Evolutionary conservation across 2,888 invertebrate genomes (phyloP), one percentile per base, ranked within the genome.

Genomic region (Ophion ventricosus): DNA sequence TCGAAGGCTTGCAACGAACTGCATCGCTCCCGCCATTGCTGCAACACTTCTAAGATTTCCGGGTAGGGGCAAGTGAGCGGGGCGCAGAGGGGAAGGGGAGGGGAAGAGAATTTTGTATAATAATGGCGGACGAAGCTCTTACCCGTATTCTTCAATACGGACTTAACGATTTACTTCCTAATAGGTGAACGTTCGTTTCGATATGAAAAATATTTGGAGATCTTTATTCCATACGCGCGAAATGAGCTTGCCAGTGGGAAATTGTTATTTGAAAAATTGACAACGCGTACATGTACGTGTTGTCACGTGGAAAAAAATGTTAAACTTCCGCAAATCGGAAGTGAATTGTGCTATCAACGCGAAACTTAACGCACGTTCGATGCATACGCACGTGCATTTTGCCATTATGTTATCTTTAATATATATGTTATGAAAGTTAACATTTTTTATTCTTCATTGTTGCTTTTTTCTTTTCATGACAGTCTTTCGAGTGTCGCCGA

Each of bases 11-110:
- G 78, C 84, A 75, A 54, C 72, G 61, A 78, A 80, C 66, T 83
- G 80, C 80, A 84, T 80, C 80, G 77, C 61, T 67, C 54, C 73
- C 78, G 76, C 83, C 85, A 77, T 83, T 80, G 80, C 70, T 77
- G 80, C 83, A 83, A 73, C 69, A 11, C 43, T 49, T n/a, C n/a
- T 10, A 57, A 23, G 35, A 49, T 70, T 57, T 49, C 20, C n/a
- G 64, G 57, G 56, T 20, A 57, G 35, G 56, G 76, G 40, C 3
- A 29, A 23, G n/a, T 7, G 57, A n/a, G 57, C n/a, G 20, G 23
- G 23, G 57, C 57, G 10, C 17, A 8, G 29, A 26, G 25, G 57
- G 29, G 26, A 5, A 35, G 20, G 70, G 75, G 8, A 49, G 70
- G 77, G 14, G 14, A 0, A 17, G 29, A 43, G 11, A 73, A 56